A percentile compares a stretch with the other conserved stretches of the same genome.
phyloP scores from a whole-genome alignment of 2,888 invertebrate genomes.

The Eristalis arbustorum region DNA sequence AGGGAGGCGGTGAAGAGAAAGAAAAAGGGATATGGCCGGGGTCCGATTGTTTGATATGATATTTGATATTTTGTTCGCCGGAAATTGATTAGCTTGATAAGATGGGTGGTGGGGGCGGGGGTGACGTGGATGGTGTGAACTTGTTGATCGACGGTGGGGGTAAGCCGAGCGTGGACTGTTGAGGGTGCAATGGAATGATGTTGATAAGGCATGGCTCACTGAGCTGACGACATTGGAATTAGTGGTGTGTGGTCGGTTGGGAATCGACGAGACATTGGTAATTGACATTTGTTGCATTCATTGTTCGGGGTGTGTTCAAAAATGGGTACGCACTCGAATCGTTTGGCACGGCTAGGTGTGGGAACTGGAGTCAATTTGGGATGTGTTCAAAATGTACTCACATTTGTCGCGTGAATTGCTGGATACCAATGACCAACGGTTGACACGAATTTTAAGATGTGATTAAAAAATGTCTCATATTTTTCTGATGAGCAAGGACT shows the following conservation, averaged over 20 bases:
- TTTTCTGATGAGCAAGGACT: too few relatives aligned
- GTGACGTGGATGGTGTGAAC: constrained; percentile 22
- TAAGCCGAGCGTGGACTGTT: not conserved
- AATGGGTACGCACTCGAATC: too few relatives aligned
- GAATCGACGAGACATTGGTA: too few relatives aligned
- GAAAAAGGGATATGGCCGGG: constrained; percentile 17
- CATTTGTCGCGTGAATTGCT: too few relatives aligned
- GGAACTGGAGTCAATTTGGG: too few relatives aligned
- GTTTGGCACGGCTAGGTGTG: too few relatives aligned
- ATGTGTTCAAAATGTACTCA: too few relatives aligned
- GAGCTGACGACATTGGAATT: not conserved
- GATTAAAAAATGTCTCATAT: too few relatives aligned
- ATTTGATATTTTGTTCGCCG: constrained; percentile 51
- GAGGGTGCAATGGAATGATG: not conserved
- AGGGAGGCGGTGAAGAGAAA: not conserved
- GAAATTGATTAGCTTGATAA: constrained; percentile 50
- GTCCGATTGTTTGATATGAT: constrained; percentile 49
- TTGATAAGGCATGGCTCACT: not conserved
- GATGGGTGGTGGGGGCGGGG: not conserved
- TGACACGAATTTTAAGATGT: too few relatives aligned
- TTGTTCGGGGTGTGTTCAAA: too few relatives aligned
- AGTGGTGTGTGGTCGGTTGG: not conserved
- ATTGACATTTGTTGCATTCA: too few relatives aligned
- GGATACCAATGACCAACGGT: too few relatives aligned
- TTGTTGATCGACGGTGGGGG: constrained; percentile 54